Evolutionary conservation across 2,797 vertebrate genomes (phyloP), one percentile per base, ranked within the genome.

Genomic region (Danio jaintianensis): DNA sequence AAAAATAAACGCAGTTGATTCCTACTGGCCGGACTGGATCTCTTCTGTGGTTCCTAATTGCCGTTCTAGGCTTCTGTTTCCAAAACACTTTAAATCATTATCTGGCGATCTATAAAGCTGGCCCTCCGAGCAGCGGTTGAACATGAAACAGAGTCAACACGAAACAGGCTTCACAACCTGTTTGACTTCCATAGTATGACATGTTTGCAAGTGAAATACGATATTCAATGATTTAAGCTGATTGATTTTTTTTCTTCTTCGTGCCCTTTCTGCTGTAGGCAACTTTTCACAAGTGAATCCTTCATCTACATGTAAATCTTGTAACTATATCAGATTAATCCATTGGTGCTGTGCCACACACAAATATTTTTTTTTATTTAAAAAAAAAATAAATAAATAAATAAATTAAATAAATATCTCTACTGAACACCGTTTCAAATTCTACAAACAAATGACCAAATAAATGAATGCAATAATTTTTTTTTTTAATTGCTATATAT

Each of bases 71-170:
- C 48, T 22, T 66, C 6, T 2, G 15, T 76, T 76, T 66, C 20
- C 62, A 76, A n/a, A 75, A 29, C 38, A 18, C 9, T 29, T 53
- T 61, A 38, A 74, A 61, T 47, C 56, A 61, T 73, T 59, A 58
- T 58, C 12, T 5, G 5, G 2, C 0, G 9, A 75, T 22, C 36
- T 63, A 42, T 50, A 75, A 42, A 43, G 42, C 59, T 64, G n/a
- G n/a, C 18, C 73, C 29, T 75, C 38, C 53, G 45, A 63, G 38
- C 36, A 11, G 67, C 8, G 67, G 15, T 53, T 5, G 29, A n/a
- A 18, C 10, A 53, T 53, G 29, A 68, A 48, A 50, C 22, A 36
- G 20, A 50, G 50, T 36, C 22, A 68, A 50, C 47, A 68, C 50
- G 22, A 70, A 53, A 69, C 67, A 2, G 67, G 47, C 16, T 53